Conservation (phyloP, 2,113 vertebrate genomes). For the Ochotona princeps region DNA sequence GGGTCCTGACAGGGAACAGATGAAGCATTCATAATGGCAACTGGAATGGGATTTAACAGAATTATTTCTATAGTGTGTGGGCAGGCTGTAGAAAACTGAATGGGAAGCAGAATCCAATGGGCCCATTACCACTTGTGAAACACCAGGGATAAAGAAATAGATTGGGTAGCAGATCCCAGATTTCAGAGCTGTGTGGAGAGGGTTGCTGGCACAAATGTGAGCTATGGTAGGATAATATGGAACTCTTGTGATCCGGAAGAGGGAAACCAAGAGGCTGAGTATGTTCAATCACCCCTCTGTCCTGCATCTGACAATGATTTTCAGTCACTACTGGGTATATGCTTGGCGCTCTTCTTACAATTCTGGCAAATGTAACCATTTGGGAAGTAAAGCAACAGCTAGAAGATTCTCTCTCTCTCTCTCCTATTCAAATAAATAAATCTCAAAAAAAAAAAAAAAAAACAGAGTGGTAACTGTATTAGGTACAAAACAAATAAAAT, state of each 20-base stretch:
- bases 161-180: not conserved
- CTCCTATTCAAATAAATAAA: no score
- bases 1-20: not conserved
- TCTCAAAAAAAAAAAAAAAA: no score
- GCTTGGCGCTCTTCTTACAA: no score
- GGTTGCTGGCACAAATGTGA: not conserved
- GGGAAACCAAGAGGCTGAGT: not conserved
- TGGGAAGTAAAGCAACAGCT: no score
- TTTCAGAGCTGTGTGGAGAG: not conserved
- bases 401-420: no score
- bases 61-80: not conserved
- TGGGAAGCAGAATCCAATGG: no score
- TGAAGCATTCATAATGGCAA: not conserved
- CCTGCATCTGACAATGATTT: not conserved
- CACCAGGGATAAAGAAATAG: not conserved
- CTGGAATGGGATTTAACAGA: not conserved
- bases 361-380: no score
- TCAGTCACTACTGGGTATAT: no score
- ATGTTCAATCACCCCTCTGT: not conserved
- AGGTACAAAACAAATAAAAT: not conserved
- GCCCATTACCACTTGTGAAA: rapidly evolving
- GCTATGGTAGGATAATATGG: not conserved
- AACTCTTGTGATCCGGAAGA: not conserved
- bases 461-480: no score
- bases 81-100: not conserved